Evolutionary conservation across 2,888 invertebrate genomes (phyloP), one percentile per base, ranked within the genome.

Genomic region (Phaonia tiefii): DNA sequence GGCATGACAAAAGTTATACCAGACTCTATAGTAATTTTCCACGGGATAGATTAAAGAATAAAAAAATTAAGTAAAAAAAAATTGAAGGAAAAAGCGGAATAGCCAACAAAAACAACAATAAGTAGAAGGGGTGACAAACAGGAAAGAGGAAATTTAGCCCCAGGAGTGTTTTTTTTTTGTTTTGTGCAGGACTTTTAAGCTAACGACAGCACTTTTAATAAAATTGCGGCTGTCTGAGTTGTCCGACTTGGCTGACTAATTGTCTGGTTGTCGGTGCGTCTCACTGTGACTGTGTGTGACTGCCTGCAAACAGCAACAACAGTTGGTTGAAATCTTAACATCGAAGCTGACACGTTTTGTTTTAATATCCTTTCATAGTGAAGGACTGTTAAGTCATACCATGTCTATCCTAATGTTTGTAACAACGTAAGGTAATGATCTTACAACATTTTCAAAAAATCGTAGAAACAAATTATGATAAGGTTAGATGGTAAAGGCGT

Each of bases 131-230:
- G 60, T 72, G 66, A 65, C 60, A 22, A 63, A 58, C 10, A 67
- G 71, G 75, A 70, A 46, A 20, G 72, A 79, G 69, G 69, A 81
- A 75, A 71, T 75, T 13, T 76, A 60, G 79, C 83, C 79, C 54
- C 79, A 73, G 79, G 74, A 66, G 75, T 54, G 75, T 80, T 77
- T 75, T 70, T 31, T 31, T 31, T 31, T 3, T 31, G 31, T 31
- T 3, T 31, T 31, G 31, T 31, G 37, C 37, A 72, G 74, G 67
- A 74, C 54, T 82, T 77, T 82, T 73, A 56, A 63, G 78, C 82
- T 73, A 80, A 84, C 76, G 83, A 80, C 77, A 84, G 78, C 80
- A 84, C 78, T 85, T 84, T 85, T 83, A 82, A 82, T 80, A 84
- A 82, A 83, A 81, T 77, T 83, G 82, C 70, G 82, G 83, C 75